Percentiles rank a stretch among this genome's conserved stretches.
Evolutionary conservation across 2,113 vertebrate genomes (phyloP).

Genomic region (Arizona elegans): DNA sequence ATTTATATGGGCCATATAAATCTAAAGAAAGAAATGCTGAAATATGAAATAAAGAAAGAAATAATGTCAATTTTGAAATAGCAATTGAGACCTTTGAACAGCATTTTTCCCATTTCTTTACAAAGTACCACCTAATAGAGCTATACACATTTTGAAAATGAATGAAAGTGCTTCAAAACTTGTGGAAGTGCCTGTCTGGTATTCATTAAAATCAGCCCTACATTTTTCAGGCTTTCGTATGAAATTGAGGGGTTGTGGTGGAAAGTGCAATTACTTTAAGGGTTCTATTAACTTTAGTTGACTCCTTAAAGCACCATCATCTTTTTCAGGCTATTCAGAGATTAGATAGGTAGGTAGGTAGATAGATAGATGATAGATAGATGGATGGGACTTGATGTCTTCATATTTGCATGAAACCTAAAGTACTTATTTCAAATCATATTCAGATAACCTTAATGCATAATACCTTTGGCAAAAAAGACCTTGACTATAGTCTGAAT

Average conservation of each 20-base stretch:
- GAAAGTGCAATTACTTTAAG: not conserved
- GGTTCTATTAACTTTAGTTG: not conserved
- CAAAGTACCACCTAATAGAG: not conserved
- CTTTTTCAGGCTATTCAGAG: not conserved
- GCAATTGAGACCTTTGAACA: not conserved
- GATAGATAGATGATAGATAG: not conserved
- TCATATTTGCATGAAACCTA: not conserved
- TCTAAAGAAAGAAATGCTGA: not conserved
- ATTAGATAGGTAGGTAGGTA: not conserved
- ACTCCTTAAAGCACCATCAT: not conserved
- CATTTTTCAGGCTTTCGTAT: not conserved
- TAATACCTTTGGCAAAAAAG: conserved; percentile 5
- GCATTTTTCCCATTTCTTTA: not conserved
- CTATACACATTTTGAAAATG: not conserved
- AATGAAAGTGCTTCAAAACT: not conserved
- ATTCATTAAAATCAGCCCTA: not conserved
- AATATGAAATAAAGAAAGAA: no score
- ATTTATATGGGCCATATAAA: not conserved
- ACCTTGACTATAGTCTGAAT: not conserved
- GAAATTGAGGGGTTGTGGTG: not conserved
- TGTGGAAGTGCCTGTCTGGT: not conserved
- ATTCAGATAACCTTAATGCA: not conserved
- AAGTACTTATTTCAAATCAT: not conserved
- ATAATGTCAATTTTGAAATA: not conserved
- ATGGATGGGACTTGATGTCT: not conserved